phyloP scores from a whole-genome alignment of 2,113 vertebrate species.

The Microcebus griseorufus region DNA sequence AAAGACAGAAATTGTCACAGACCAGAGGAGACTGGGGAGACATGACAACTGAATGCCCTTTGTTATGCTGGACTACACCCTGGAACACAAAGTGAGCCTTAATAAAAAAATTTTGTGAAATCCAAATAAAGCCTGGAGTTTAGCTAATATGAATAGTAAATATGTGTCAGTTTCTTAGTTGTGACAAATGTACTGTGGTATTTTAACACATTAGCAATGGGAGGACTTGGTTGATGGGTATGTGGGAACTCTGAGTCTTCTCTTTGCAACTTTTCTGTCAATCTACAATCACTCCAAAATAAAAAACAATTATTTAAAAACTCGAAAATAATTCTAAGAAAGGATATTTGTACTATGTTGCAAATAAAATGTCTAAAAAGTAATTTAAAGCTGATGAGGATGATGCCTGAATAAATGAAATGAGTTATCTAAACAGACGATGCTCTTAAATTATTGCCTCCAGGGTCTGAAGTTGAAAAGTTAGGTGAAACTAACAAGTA shows the following conservation, averaged over 20 bases:
- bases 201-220: not conserved
- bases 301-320: not conserved
- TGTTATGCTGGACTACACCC: not conserved
- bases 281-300: not conserved
- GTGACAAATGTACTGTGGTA: not conserved
- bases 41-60: fast-evolving
- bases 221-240: not conserved
- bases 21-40: not conserved
- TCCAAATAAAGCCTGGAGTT: not conserved
- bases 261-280: not conserved
- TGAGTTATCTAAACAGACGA: not conserved
- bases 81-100: not conserved
- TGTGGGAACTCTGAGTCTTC: not conserved
- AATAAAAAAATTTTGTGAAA: not conserved
- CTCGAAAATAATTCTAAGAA: not conserved
- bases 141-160: not conserved
- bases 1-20: not conserved
- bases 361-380: not conserved
- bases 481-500: not conserved
- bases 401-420: not conserved
- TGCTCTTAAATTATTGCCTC: not conserved
- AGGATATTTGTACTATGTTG: not conserved
- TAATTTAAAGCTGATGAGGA: not conserved
- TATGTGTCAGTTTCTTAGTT: not conserved
- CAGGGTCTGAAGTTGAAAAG: not conserved